A percentile compares a stretch with the other conserved stretches of the same genome.
phyloP scores from a whole-genome alignment of 1,140 invertebrate species.

The Drosophila bipectinata region DNA sequence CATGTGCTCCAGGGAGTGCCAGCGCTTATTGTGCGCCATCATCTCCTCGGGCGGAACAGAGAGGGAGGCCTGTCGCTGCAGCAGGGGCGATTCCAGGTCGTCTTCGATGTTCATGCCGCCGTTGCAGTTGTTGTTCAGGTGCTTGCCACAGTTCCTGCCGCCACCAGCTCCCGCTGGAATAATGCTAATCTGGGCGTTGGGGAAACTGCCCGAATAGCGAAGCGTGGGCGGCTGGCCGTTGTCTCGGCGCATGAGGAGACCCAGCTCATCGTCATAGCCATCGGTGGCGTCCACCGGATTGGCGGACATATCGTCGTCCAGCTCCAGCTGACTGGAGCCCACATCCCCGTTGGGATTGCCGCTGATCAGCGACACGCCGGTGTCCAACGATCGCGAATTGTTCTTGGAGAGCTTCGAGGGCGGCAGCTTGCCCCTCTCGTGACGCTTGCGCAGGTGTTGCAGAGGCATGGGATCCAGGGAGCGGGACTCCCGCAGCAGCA shows the following conservation, averaged over 20 bases:
- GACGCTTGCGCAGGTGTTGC: constrained; percentile 71
- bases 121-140: constrained; percentile 85
- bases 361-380: constrained; percentile 78
- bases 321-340: constrained; percentile 21
- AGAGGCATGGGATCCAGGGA: constrained; percentile 80
- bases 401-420: constrained; percentile 81
- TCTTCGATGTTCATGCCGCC: constrained; percentile 77
- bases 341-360: constrained; percentile 69
- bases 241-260: constrained; percentile 70
- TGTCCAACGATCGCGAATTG: constrained; percentile 78
- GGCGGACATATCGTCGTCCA: constrained; percentile 46
- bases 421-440: constrained; percentile 69
- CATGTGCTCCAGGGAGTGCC: constrained; percentile 90
- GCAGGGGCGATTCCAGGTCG: constrained; percentile 86
- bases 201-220: constrained; percentile 61
- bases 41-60: constrained; percentile 84
- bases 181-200: constrained; percentile 62
- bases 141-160: constrained; percentile 70
- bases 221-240: constrained; percentile 63
- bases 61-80: constrained; percentile 85
- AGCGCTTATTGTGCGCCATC: constrained; percentile 87
- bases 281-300: constrained; percentile 71
- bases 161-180: constrained; percentile 59
- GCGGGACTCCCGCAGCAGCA: constrained; percentile 71
- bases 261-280: constrained; percentile 75